Conservation (phyloP, 1,140 invertebrate species). For the Drosophila santomea region DNA sequence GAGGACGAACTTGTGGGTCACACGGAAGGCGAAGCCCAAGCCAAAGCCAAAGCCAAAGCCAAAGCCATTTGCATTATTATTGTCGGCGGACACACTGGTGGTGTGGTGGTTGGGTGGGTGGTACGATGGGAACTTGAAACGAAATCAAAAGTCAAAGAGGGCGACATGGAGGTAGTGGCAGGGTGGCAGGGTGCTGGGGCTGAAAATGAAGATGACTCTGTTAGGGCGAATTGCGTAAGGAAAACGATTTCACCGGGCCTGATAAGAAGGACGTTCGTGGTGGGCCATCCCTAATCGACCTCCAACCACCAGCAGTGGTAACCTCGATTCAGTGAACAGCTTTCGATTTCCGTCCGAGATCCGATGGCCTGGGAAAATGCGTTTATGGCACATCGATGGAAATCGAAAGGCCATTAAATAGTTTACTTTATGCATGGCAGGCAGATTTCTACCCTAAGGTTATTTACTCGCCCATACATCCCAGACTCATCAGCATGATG, state of each 20-base stretch:
- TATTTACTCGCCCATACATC: conserved; percentile 64
- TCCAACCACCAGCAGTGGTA: conserved; percentile 28
- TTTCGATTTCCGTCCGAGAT: conserved; percentile 74
- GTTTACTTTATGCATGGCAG: conserved; percentile 80
- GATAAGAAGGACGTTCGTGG: conserved; percentile 22
- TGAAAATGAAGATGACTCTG: conserved; percentile 30
- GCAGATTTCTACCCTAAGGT: conserved; percentile 71
- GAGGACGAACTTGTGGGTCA: conserved; percentile 43
- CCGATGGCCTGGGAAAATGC: conserved; percentile 49
- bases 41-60: conserved; percentile 70
- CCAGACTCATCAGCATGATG: conserved; percentile 51
- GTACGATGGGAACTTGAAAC: conserved; percentile 60
- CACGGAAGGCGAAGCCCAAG: conserved; percentile 71
- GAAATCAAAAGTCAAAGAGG: conserved; percentile 67
- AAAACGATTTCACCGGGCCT: conserved; percentile 64
- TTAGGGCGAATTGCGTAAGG: conserved; percentile 58
- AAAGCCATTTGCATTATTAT: conserved; percentile 81
- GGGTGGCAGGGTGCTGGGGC: conserved; percentile 10
- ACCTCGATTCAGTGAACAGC: conserved; percentile 55
- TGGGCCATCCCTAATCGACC: conserved; percentile 34
- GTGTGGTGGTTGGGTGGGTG: conserved; percentile 4
- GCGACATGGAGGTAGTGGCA: background rate
- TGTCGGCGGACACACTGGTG: conserved; percentile 34
- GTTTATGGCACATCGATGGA: conserved; percentile 62
- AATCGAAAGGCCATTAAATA: conserved; percentile 81